phyloP scores from a whole-genome alignment of 2,797 vertebrate species.

The Brotula barbata region DNA sequence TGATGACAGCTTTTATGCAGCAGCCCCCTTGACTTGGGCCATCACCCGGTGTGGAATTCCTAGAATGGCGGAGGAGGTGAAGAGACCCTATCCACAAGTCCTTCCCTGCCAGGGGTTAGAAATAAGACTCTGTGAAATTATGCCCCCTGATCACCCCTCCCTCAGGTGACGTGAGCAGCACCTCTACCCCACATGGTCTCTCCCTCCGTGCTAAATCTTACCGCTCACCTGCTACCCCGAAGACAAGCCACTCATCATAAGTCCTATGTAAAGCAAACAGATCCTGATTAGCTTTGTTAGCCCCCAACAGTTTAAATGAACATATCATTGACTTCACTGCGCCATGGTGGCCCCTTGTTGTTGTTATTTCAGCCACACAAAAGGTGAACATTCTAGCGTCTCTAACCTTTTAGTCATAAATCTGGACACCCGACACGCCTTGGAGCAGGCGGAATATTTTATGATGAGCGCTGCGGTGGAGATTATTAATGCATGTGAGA shows the following conservation, averaged over 20 bases:
- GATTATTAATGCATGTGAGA: slow-evolving; percentile 25
- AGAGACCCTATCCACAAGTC: slow-evolving; percentile 61
- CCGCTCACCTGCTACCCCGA: slow-evolving; percentile 64
- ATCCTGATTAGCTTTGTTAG: not conserved
- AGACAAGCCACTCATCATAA: slow-evolving; percentile 51
- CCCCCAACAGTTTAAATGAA: not conserved
- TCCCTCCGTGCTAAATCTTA: slow-evolving; percentile 13
- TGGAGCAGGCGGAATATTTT: slow-evolving; percentile 13
- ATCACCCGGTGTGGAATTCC: slow-evolving; percentile 62
- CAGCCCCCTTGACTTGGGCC: slow-evolving; percentile 44
- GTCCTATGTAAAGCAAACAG: slow-evolving; percentile 59
- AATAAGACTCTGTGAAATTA: slow-evolving; percentile 68
- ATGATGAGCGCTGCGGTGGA: slow-evolving; percentile 11
- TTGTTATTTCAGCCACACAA: not conserved
- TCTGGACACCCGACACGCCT: slow-evolving; percentile 26
- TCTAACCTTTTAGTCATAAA: slow-evolving; percentile 41
- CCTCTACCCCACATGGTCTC: not conserved
- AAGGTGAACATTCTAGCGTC: slow-evolving; percentile 19
- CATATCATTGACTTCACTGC: not conserved
- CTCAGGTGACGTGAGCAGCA: slow-evolving; percentile 64
- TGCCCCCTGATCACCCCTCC: slow-evolving; percentile 29
- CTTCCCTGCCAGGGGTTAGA: slow-evolving; percentile 54
- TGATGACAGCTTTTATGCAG: slow-evolving; percentile 73
- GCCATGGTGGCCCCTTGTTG: not conserved
- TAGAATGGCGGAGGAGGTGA: slow-evolving; percentile 52